A percentile compares a stretch with the other conserved stretches of the same genome.
Evolutionary conservation across 2,113 vertebrate genomes (phyloP).

Genomic region (Arvicanthis niloticus): DNA sequence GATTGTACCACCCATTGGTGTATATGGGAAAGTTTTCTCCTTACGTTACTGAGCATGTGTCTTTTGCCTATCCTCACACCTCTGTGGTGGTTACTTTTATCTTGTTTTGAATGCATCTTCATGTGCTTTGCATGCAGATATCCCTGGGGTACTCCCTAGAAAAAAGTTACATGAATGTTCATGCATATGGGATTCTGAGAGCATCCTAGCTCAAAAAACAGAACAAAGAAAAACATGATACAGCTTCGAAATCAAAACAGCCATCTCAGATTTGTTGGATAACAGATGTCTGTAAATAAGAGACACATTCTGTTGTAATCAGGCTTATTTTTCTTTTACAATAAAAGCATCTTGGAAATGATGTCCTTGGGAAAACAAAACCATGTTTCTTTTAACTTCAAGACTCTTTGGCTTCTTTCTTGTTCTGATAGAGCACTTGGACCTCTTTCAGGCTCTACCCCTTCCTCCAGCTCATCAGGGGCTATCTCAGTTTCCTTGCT

Average conservation of each 20-base stretch:
- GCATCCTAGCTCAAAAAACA: neutral
- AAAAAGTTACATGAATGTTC: neutral
- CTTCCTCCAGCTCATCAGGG: neutral
- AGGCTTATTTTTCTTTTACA: neutral
- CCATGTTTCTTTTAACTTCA: neutral
- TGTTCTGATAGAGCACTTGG: neutral
- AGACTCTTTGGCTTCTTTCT: neutral
- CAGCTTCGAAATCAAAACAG: neutral
- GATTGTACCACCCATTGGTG: neutral
- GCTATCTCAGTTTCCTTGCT: neutral
- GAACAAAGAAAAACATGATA: neutral
- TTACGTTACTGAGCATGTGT: neutral
- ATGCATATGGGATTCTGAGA: neutral
- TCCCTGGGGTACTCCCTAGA: neutral
- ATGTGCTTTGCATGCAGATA: neutral
- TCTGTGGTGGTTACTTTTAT: neutral
- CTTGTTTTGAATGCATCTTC: neutral
- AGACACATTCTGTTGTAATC: neutral
- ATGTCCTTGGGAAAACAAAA: neutral
- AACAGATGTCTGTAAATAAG: neutral
- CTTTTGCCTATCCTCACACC: neutral
- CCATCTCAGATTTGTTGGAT: neutral
- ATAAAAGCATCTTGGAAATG: neutral
- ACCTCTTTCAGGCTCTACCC: neutral
- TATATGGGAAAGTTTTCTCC: neutral